A percentile compares a stretch with the other conserved stretches of the same genome.
Evolutionary conservation across 2,797 vertebrate genomes (phyloP).

Genomic region (Tenualosa thibaudeaui): DNA sequence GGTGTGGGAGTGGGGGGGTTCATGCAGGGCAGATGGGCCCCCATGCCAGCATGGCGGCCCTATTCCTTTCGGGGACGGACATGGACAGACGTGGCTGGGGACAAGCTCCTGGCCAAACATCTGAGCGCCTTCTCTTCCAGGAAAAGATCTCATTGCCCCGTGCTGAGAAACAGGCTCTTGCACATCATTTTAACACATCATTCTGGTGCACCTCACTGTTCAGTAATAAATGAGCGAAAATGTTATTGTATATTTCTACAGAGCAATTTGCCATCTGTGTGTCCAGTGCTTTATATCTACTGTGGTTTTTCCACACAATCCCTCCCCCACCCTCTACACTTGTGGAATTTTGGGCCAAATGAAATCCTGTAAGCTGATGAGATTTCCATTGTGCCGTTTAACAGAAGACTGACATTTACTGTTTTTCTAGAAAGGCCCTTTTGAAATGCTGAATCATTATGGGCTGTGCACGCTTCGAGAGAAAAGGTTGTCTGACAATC

Average conservation of each 20-base stretch:
- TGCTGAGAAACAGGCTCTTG: not conserved
- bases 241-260: not conserved
- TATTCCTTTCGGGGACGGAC: slow-evolving; percentile 36
- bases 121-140: slow-evolving; percentile 41
- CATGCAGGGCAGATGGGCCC: slow-evolving; percentile 46
- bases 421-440: slow-evolving; percentile 23
- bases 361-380: slow-evolving; percentile 42
- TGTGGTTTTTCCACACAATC: not conserved
- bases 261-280: not conserved
- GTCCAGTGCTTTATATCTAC: not conserved
- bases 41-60: slow-evolving; percentile 37
- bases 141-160: not conserved
- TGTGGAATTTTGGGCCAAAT: slow-evolving; percentile 29
- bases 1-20: not conserved
- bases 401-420: slow-evolving; percentile 51
- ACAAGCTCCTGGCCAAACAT: slow-evolving; percentile 49
- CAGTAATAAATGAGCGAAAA: slow-evolving; percentile 23
- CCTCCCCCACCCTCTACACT: not conserved
- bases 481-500: slow-evolving; percentile 53
- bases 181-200: not conserved
- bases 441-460: slow-evolving; percentile 38
- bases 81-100: slow-evolving; percentile 28
- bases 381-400: slow-evolving; percentile 40
- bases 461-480: slow-evolving; percentile 22
- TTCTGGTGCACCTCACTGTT: not conserved